phyloP scores from a whole-genome alignment of 2,888 invertebrate genomes.

The Eupithecia exiguata region DNA sequence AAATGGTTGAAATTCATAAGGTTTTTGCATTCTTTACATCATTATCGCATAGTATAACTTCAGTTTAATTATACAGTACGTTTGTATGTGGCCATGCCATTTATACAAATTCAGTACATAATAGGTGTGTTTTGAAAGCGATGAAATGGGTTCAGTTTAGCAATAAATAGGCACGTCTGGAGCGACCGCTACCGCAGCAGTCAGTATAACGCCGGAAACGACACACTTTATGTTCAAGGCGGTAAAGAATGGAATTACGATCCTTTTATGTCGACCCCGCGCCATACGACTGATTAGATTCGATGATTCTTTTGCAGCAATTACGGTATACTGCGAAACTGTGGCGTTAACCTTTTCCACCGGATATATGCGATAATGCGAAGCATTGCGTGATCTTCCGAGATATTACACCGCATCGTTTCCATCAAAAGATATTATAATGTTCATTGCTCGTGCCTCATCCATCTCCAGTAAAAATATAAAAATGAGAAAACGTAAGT shows the following conservation, averaged over 20 bases:
- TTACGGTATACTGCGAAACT: not conserved
- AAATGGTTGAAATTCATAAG: not conserved
- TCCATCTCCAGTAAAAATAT: not conserved
- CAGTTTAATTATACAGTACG: too few relatives aligned
- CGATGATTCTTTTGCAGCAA: constrained; percentile 11
- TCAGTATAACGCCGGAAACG: constrained; percentile 31
- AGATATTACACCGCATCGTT: not conserved
- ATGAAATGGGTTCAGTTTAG: constrained; percentile 34
- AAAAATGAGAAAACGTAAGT: not conserved
- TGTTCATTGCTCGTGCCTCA: not conserved
- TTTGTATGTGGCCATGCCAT: not conserved
- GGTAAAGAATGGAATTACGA: constrained; percentile 33
- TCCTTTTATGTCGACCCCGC: constrained; percentile 28
- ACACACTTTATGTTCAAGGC: constrained; percentile 33
- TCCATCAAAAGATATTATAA: not conserved
- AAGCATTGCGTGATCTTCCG: not conserved
- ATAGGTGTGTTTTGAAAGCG: constrained; percentile 33
- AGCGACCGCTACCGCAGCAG: constrained; percentile 23
- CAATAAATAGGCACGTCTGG: constrained; percentile 37
- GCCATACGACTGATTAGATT: constrained; percentile 18
- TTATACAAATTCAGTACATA: not conserved
- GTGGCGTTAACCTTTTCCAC: not conserved
- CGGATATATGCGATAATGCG: not conserved
- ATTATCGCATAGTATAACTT: too few relatives aligned
- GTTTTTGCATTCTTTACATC: too few relatives aligned